Conservation (phyloP, 2,797 vertebrate genomes). For the Gymnodraco acuticeps region DNA sequence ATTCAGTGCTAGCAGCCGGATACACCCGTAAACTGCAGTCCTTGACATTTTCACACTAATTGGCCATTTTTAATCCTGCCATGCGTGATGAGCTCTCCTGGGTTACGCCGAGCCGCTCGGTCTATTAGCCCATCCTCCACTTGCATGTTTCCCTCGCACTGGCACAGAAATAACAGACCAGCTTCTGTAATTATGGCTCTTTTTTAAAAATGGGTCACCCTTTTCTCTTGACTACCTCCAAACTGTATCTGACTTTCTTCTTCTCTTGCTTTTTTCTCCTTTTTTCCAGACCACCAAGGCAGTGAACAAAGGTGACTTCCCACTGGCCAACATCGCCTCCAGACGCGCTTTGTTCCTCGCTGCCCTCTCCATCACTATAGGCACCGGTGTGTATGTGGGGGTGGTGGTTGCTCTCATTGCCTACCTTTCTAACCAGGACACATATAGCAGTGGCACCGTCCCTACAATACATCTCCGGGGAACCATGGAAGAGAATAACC, state of each 20-base stretch:
- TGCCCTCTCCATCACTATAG: constrained; percentile 95
- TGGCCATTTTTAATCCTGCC: constrained; percentile 48
- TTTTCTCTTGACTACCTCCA: constrained; percentile 29
- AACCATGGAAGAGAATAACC: constrained; percentile 50
- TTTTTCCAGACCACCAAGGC: constrained; percentile 94
- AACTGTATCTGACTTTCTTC: constrained; percentile 41
- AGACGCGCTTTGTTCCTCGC: constrained; percentile 95
- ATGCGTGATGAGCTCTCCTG: constrained; percentile 41
- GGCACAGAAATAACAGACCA: constrained; percentile 50
- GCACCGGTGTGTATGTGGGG: constrained; percentile 95
- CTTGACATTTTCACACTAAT: constrained; percentile 69
- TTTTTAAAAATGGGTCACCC: constrained; percentile 49
- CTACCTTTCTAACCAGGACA: constrained; percentile 95
- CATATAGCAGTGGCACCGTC: constrained; percentile 83
- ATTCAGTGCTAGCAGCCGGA: constrained; percentile 24
- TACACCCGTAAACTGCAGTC: constrained; percentile 23
- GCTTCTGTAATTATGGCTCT: constrained; percentile 51
- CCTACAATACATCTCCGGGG: constrained; percentile 36
- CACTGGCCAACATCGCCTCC: constrained; percentile 93
- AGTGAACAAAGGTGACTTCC: constrained; percentile 97
- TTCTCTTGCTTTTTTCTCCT: constrained; percentile 31
- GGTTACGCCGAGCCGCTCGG: constrained; percentile 4
- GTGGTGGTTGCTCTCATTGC: constrained; percentile 96
- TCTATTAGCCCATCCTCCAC: constrained; percentile 22
- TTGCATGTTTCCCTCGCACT: constrained; percentile 16